A percentile compares a stretch with the other conserved stretches of the same genome.
phyloP scores from a whole-genome alignment of 2,113 vertebrate genomes.

The Chaetops frenatus region DNA sequence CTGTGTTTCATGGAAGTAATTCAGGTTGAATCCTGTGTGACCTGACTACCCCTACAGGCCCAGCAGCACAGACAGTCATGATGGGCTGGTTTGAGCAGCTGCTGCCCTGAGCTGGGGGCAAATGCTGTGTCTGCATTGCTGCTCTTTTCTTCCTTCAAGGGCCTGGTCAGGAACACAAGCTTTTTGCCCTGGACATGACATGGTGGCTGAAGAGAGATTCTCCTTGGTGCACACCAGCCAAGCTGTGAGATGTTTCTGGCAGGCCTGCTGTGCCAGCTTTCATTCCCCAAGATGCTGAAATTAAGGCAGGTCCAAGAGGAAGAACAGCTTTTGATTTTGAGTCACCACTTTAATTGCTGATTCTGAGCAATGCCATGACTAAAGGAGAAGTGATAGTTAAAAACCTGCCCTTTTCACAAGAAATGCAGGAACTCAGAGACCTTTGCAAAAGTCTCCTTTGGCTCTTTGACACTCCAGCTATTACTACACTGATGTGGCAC shows the following conservation, averaged over 20 bases:
- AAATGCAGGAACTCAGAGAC: not conserved
- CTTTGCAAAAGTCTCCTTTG: not conserved
- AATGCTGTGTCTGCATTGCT: not conserved
- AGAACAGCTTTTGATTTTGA: not conserved
- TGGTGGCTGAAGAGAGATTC: not conserved
- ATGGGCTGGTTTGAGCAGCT: not conserved
- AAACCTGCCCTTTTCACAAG: not conserved
- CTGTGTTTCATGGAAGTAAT: not conserved
- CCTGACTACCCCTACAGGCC: not conserved
- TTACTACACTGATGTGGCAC: not conserved
- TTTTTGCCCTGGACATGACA: not conserved
- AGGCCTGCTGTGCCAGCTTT: not conserved
- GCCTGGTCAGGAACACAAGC: not conserved
- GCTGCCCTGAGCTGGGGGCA: not conserved
- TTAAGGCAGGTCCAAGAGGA: not conserved
- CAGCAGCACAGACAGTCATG: accelerated
- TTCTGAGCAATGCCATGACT: not conserved
- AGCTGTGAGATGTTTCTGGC: not conserved
- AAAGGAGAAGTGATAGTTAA: not conserved
- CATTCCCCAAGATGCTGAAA: not conserved
- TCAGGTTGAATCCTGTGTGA: not conserved
- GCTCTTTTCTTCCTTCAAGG: not conserved
- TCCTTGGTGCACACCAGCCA: not conserved
- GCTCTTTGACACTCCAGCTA: not conserved
- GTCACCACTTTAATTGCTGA: not conserved